phyloP scores from a whole-genome alignment of 2,113 vertebrate species.

The Platysteira castanea region DNA sequence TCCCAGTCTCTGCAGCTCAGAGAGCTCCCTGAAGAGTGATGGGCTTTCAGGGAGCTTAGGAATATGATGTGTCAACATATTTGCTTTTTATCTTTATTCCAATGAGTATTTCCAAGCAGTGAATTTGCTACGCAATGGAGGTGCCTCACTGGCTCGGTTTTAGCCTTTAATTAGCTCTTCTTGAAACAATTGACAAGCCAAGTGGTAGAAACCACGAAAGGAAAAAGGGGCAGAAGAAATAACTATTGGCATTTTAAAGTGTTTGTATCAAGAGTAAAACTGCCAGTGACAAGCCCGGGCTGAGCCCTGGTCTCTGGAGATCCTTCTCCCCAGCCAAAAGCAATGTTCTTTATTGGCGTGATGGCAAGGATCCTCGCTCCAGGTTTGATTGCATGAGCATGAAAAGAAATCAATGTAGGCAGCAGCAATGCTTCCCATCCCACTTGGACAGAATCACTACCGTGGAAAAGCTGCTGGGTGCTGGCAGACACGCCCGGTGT shows the following conservation, averaged over 20 bases:
- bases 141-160: background rate
- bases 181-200: constrained; percentile 24
- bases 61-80: background rate
- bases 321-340: background rate
- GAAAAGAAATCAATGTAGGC: background rate
- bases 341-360: background rate
- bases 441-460: background rate
- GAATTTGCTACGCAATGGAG: background rate
- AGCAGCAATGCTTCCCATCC: background rate
- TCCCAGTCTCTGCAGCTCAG: background rate
- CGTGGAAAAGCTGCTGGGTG: background rate
- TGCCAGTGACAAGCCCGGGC: background rate
- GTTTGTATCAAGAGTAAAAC: background rate
- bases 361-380: background rate
- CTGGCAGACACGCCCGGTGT: background rate
- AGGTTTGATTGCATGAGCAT: background rate
- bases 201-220: background rate
- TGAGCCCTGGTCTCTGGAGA: constrained; percentile 1
- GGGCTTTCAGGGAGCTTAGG: background rate
- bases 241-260: background rate
- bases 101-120: background rate
- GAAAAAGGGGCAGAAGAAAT: background rate
- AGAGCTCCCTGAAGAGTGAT: background rate
- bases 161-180: constrained; percentile 32
- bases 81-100: constrained; percentile 6